These are phyloP conservation scores for Lophius americanus DNA, from an alignment of 2,797 vertebrate species.

Conservation along the genomic window DNA sequence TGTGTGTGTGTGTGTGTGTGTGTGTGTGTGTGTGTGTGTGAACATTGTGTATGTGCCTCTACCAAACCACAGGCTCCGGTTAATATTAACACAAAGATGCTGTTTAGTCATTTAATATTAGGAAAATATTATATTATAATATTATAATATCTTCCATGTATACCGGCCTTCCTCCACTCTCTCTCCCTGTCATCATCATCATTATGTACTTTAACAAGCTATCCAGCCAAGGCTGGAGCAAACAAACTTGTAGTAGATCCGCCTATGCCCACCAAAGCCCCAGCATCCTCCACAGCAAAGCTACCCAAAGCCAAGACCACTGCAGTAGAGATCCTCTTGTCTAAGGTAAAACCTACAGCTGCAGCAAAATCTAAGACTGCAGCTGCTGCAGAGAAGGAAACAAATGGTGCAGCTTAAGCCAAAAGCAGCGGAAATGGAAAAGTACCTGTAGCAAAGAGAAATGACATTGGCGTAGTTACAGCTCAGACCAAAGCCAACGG, in stretches of 20 bases:
- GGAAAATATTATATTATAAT: too few relatives aligned
- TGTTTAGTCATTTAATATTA: slow-evolving; percentile 81
- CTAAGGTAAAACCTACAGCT: slow-evolving; percentile 76
- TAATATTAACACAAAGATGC: slow-evolving; percentile 74
- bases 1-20: slow-evolving; percentile 26
- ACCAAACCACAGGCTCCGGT: slow-evolving; percentile 68
- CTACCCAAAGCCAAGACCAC: slow-evolving; percentile 71
- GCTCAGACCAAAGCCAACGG: too few relatives aligned
- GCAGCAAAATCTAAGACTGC: slow-evolving; percentile 70
- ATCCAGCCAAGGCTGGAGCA: slow-evolving; percentile 50
- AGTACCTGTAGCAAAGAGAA: too few relatives aligned
- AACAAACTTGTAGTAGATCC: slow-evolving; percentile 70
- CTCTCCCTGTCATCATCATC: slow-evolving; percentile 56
- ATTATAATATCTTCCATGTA: slow-evolving; percentile 40
- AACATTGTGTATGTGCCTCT: slow-evolving; percentile 59
- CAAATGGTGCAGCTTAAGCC: too few relatives aligned
- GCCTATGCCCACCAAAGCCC: slow-evolving; percentile 67
- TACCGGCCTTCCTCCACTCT: slow-evolving; percentile 55
- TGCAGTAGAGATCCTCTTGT: slow-evolving; percentile 66
- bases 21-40: slow-evolving; percentile 17
- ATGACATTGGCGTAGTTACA: too few relatives aligned
- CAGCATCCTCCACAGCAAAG: slow-evolving; percentile 65
- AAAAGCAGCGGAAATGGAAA: too few relatives aligned
- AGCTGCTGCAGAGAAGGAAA: background rate
- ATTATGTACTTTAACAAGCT: slow-evolving; percentile 75